phyloP scores from a whole-genome alignment of 2,113 vertebrate species.

The Ranitomeya imitator region DNA sequence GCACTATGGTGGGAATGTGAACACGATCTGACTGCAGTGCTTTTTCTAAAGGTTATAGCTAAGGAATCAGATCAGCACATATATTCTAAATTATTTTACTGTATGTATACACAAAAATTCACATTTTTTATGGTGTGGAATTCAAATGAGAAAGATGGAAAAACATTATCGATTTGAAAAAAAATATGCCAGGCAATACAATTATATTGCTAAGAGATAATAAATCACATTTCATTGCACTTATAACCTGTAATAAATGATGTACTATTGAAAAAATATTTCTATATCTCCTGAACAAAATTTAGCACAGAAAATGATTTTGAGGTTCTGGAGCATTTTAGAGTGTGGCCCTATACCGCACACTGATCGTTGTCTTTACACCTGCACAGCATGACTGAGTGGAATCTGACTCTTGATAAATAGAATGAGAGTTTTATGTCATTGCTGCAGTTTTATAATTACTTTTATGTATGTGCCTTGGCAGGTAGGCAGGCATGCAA shows the following conservation, averaged over 20 bases:
- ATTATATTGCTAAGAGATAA: conserved; percentile 55
- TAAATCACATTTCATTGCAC: conserved; percentile 24
- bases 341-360: not conserved
- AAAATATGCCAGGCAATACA: conserved; percentile 57
- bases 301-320: not conserved
- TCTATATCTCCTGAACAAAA: not conserved
- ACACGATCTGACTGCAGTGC: too few species aligned
- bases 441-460: conserved; percentile 23
- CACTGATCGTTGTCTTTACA: conserved; percentile 30
- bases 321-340: conserved; percentile 38
- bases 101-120: conserved; percentile 47
- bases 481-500: conserved; percentile 42
- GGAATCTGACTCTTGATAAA: conserved; percentile 32
- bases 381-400: conserved; percentile 46
- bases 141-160: conserved; percentile 59
- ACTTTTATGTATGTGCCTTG: conserved; percentile 13
- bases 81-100: too few species aligned
- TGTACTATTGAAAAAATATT: not conserved
- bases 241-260: not conserved
- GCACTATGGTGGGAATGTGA: too few species aligned
- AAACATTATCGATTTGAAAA: conserved; percentile 55
- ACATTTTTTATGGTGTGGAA: conserved; percentile 62
- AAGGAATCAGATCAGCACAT: too few species aligned
- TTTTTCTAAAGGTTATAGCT: too few species aligned
- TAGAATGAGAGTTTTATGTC: conserved; percentile 47